Evolutionary conservation across 2,113 vertebrate genomes (phyloP).

Genomic region (Aspiorhynchus laticeps): DNA sequence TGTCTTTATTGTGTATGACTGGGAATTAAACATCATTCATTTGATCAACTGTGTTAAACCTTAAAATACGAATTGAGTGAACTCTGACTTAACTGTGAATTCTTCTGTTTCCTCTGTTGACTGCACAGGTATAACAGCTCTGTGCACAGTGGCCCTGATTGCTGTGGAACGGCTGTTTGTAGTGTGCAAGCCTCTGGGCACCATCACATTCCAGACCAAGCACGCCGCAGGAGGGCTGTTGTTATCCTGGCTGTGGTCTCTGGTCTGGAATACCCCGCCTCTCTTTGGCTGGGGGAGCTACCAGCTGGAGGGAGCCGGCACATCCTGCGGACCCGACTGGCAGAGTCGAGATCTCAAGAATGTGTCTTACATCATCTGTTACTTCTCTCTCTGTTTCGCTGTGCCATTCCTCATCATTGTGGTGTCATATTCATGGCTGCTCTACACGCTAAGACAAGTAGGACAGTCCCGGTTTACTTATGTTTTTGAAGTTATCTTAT

Average conservation of each 20-base stretch:
- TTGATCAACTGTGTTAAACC: background rate
- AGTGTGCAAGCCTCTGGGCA: constrained; percentile 73
- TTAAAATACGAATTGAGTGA: background rate
- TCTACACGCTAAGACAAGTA: constrained; percentile 75
- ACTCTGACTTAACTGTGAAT: background rate
- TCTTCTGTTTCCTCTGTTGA: background rate
- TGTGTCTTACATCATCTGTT: constrained; percentile 75
- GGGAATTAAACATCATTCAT: no score
- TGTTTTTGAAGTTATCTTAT: background rate
- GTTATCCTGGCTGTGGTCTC: constrained; percentile 74
- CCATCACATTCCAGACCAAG: constrained; percentile 64
- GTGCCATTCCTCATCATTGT: constrained; percentile 72
- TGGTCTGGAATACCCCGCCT: constrained; percentile 75
- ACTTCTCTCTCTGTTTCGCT: constrained; percentile 75
- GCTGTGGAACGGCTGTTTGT: constrained; percentile 77
- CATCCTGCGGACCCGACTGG: constrained; percentile 78
- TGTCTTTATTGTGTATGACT: no score
- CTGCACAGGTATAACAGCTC: constrained; percentile 72
- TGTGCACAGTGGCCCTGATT: constrained; percentile 78
- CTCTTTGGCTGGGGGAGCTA: constrained; percentile 79
- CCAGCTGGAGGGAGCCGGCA: constrained; percentile 75
- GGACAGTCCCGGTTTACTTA: background rate
- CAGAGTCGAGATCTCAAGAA: constrained; percentile 71
- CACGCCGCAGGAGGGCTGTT: constrained; percentile 70
- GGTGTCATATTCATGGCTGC: constrained; percentile 67